Evolutionary conservation across 2,797 vertebrate species (phyloP).

Genomic region (Nannoperca australis): DNA sequence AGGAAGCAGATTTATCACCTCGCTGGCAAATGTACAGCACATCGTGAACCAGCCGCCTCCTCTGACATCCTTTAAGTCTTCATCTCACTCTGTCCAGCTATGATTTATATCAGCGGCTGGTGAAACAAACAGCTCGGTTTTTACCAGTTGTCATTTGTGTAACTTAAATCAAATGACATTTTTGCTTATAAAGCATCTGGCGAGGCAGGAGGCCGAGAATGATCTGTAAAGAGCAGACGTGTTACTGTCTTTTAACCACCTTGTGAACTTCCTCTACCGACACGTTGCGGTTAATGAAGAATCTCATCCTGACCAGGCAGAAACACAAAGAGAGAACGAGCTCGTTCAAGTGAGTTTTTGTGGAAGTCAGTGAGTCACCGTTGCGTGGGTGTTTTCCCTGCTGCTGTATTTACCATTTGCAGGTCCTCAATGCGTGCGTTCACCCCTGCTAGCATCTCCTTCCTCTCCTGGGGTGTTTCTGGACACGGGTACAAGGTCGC

Average conservation of each 20-base stretch:
- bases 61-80: background rate
- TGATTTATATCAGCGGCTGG: background rate
- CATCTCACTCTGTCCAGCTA: background rate
- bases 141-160: background rate
- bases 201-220: constrained; percentile 4
- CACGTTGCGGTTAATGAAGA: background rate
- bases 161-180: background rate
- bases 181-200: background rate
- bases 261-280: background rate
- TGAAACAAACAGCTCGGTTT: background rate
- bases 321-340: background rate
- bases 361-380: background rate
- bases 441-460: constrained; percentile 97
- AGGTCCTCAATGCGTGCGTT: constrained; percentile 97
- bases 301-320: constrained; percentile 3
- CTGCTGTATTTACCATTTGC: constrained; percentile 90
- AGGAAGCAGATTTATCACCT: background rate
- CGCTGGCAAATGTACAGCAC: background rate
- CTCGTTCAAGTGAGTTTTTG: background rate
- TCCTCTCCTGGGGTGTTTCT: constrained; percentile 96
- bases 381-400: fast-evolving
- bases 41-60: background rate
- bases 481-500: constrained; percentile 97
- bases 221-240: constrained; percentile 1
- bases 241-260: background rate